These are phyloP conservation scores for Scopus umbretta DNA, from an alignment of 2,113 vertebrate genomes.

Conservation along the genomic window DNA sequence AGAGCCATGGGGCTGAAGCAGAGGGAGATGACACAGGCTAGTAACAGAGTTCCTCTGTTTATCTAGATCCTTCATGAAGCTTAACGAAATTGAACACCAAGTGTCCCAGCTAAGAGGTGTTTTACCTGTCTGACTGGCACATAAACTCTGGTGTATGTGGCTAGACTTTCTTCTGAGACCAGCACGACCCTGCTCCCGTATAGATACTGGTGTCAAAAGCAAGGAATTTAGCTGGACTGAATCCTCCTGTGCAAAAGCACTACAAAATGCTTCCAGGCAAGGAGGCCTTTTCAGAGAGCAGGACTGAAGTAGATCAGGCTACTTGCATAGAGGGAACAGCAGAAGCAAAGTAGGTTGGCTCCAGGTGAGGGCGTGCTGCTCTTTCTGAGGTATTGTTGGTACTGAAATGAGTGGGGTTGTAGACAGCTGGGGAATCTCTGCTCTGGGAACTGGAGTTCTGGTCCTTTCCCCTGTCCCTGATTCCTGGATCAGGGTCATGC, in stretches of 20 bases:
- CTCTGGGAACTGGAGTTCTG: background rate
- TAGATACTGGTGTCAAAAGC: fast-evolving
- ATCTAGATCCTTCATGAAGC: background rate
- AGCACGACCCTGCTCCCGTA: background rate
- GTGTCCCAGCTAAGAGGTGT: background rate
- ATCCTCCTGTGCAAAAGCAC: background rate
- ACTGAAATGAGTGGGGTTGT: background rate
- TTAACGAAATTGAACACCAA: background rate
- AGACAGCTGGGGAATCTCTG: background rate
- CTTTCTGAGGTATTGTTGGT: background rate
- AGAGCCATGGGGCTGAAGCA: background rate
- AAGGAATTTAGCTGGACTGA: background rate
- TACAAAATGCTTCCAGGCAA: background rate
- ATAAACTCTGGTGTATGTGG: background rate
- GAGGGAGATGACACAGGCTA: background rate
- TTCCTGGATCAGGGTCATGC: background rate
- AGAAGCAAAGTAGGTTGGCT: background rate
- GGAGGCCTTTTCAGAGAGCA: background rate
- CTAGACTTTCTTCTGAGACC: background rate
- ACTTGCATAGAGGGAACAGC: background rate
- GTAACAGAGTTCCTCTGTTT: background rate
- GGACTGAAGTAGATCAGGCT: background rate
- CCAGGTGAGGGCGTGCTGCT: background rate
- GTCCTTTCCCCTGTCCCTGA: too few relatives aligned
- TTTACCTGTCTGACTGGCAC: background rate